phyloP scores from a whole-genome alignment of 2,113 vertebrate genomes.

The Anguilla japonica region DNA sequence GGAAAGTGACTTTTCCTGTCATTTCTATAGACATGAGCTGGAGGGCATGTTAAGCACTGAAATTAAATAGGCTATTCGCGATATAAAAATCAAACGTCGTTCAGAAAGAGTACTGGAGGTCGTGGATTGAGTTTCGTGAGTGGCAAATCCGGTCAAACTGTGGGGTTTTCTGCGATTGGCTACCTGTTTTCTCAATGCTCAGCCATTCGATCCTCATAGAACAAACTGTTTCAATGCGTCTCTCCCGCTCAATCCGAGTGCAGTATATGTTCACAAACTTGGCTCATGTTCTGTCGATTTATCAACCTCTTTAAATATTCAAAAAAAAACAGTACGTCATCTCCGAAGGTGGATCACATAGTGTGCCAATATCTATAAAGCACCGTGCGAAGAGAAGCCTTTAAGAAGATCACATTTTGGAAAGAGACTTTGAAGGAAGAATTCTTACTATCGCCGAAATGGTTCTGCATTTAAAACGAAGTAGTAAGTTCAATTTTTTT shows the following conservation, averaged over 20 bases:
- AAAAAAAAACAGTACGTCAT: conserved; percentile 66
- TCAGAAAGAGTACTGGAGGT: background rate
- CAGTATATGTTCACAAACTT: conserved; percentile 38
- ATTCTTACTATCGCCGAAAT: conserved; percentile 21
- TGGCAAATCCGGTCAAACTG: conserved; percentile 19
- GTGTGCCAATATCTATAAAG: conserved; percentile 76
- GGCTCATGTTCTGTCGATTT: conserved; percentile 57
- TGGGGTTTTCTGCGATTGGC: conserved; percentile 39
- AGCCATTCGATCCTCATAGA: conserved; percentile 16
- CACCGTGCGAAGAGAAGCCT: conserved; percentile 47
- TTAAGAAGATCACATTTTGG: conserved; percentile 38
- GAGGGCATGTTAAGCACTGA: background rate
- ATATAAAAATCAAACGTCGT: background rate
- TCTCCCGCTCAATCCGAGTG: conserved; percentile 21
- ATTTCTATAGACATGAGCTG: background rate
- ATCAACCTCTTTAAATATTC: conserved; percentile 71
- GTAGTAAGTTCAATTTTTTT: conserved; percentile 36
- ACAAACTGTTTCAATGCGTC: conserved; percentile 12
- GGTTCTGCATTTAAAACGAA: conserved; percentile 31
- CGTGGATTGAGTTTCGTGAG: background rate
- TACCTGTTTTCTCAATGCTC: conserved; percentile 39
- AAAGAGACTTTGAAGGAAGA: conserved; percentile 20
- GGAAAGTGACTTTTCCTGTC: background rate
- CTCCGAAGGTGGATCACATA: conserved; percentile 69
- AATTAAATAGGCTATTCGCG: background rate